Evolutionary conservation across 2,888 invertebrate genomes (phyloP).

Genomic region (Chrysotoxum bicinctum): DNA sequence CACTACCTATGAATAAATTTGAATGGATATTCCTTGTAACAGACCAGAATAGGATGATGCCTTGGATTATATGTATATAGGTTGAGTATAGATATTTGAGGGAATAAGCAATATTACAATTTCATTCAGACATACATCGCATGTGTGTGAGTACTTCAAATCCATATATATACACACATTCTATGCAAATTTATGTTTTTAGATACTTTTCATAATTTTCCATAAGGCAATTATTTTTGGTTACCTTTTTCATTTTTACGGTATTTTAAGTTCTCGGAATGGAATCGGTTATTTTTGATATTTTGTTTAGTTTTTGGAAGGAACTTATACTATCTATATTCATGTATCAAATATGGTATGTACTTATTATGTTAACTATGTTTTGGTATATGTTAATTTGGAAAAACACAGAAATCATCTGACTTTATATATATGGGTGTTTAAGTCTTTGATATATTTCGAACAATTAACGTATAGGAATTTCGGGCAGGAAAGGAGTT

Average conservation of each 20-base stretch:
- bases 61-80: not conserved
- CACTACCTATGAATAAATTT: slow-evolving; percentile 26
- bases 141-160: not conserved
- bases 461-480: too few species aligned
- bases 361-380: too few species aligned
- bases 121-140: not conserved
- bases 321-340: too few species aligned
- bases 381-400: too few species aligned
- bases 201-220: not conserved
- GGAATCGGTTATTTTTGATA: not conserved
- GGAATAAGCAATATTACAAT: not conserved
- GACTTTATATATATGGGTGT: too few species aligned
- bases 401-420: too few species aligned
- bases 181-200: not conserved
- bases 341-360: too few species aligned
- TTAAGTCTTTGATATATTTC: too few species aligned
- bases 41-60: not conserved
- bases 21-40: slow-evolving; percentile 9
- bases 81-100: not conserved
- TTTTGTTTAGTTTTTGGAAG: too few species aligned
- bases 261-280: not conserved
- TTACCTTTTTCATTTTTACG: not conserved
- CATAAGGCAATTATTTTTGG: not conserved
- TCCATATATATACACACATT: not conserved
- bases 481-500: too few species aligned